Evolutionary conservation across 2,888 invertebrate species (phyloP).

Genomic region (Drosophila helvetica): DNA sequence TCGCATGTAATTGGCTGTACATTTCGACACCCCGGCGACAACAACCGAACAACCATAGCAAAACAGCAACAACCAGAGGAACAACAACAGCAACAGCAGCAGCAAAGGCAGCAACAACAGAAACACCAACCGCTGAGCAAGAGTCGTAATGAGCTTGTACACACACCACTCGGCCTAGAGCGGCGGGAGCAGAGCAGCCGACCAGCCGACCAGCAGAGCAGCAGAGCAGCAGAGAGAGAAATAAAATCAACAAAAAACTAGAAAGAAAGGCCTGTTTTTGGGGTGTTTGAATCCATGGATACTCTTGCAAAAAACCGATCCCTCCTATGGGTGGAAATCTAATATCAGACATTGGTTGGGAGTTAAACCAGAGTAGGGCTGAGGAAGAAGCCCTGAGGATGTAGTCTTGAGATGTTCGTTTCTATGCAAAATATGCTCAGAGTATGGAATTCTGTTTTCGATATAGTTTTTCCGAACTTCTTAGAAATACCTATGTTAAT

Average conservation of each 20-base stretch:
- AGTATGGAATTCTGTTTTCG: no score
- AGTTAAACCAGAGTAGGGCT: no score
- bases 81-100: background rate
- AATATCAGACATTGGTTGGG: no score
- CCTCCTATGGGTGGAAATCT: no score
- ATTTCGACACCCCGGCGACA: constrained; percentile 78
- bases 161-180: constrained; percentile 20
- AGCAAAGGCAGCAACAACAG: constrained; percentile 32
- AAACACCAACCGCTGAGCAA: constrained; percentile 49
- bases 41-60: constrained; percentile 37
- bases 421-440: no score
- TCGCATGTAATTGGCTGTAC: constrained; percentile 77
- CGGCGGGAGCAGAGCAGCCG: background rate
- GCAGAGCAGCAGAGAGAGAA: constrained; percentile 11
- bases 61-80: background rate
- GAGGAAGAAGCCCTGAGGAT: no score
- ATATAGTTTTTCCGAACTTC: no score
- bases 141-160: constrained; percentile 76
- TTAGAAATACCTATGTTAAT: no score
- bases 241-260: background rate
- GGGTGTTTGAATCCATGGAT: no score
- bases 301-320: no score
- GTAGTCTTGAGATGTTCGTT: no score
- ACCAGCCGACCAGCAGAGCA: constrained; percentile 1
- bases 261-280: background rate